These are phyloP conservation scores for Panagrolaimus sp. DNA, from an alignment of 1,140 invertebrate genomes.

Conservation along the genomic window DNA sequence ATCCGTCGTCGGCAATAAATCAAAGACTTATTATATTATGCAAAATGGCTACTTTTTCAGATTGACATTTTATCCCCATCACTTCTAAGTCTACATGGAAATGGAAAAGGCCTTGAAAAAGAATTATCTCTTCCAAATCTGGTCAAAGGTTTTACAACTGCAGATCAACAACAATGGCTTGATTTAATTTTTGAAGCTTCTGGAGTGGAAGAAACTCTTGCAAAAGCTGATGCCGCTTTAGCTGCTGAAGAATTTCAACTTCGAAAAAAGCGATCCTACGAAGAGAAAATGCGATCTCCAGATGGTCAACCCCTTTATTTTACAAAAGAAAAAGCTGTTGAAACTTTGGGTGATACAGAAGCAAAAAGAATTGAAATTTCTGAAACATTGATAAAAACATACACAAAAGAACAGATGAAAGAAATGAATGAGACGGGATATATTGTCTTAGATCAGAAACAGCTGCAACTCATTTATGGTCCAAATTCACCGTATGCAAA, in stretches of 20 bases:
- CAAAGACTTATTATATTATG: too few species aligned
- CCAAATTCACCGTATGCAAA: conserved; percentile 46
- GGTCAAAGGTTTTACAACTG: conserved; percentile 6
- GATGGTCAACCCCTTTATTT: conserved; percentile 51
- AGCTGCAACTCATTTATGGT: conserved; percentile 50
- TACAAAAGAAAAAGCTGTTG: conserved; percentile 44
- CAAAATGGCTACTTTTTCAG: neutral
- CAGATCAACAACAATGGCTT: conserved; percentile 46
- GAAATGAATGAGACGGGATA: conserved; percentile 51
- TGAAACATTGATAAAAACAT: conserved; percentile 5
- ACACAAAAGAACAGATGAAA: conserved; percentile 18
- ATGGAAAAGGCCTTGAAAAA: neutral
- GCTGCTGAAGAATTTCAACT: neutral
- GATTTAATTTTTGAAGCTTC: conserved; percentile 44
- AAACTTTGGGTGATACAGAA: neutral
- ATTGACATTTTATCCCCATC: neutral
- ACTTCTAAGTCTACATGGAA: neutral
- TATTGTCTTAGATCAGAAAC: conserved; percentile 37
- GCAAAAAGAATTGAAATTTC: neutral
- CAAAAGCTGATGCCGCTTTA: conserved; percentile 18
- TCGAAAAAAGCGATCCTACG: conserved; percentile 1
- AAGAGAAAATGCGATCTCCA: conserved; percentile 17
- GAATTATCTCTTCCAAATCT: neutral
- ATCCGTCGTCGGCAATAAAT: too few species aligned
- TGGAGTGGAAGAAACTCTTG: neutral